Percentiles rank a stretch among this genome's conserved stretches.
These are phyloP conservation scores for Ciona savignyi DNA, from an alignment of 23 tunicate species.

Conservation along the genomic window DNA sequence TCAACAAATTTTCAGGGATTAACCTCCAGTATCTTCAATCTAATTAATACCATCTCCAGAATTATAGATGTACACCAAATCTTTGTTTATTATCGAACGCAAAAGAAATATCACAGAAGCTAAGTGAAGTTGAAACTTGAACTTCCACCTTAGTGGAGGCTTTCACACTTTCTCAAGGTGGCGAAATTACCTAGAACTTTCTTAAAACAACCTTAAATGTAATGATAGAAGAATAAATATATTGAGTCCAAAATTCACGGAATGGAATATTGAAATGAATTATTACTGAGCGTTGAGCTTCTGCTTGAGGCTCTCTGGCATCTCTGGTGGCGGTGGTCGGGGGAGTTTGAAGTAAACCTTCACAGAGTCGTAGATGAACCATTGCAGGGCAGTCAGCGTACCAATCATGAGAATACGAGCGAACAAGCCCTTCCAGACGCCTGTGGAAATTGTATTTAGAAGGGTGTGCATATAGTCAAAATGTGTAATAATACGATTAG, in stretches of 20 bases:
- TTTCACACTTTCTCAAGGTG: not conserved
- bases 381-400: slow-evolving; percentile 99
- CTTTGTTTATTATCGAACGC: no score
- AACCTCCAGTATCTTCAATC: no score
- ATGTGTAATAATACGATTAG: no score
- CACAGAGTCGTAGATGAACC: slow-evolving; percentile 99
- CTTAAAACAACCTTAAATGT: not conserved
- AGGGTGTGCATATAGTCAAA: no score
- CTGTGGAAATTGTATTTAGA: slow-evolving; percentile 24
- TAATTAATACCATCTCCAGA: no score
- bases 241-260: not conserved
- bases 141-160: not conserved
- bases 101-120: no score
- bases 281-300: slow-evolving; percentile 31
- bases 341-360: slow-evolving; percentile 98
- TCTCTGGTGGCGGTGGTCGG: slow-evolving; percentile 98
- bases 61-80: no score
- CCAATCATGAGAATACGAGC: slow-evolving; percentile 99
- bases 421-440: slow-evolving; percentile 96
- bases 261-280: not conserved
- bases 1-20: no score
- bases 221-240: not conserved
- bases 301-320: slow-evolving; percentile 93
- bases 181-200: not conserved
- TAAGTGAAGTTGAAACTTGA: no score